Evolutionary conservation across 2,113 vertebrate genomes (phyloP), one percentile per base, ranked within the genome.

Genomic region (Pycnonotus jocosus): DNA sequence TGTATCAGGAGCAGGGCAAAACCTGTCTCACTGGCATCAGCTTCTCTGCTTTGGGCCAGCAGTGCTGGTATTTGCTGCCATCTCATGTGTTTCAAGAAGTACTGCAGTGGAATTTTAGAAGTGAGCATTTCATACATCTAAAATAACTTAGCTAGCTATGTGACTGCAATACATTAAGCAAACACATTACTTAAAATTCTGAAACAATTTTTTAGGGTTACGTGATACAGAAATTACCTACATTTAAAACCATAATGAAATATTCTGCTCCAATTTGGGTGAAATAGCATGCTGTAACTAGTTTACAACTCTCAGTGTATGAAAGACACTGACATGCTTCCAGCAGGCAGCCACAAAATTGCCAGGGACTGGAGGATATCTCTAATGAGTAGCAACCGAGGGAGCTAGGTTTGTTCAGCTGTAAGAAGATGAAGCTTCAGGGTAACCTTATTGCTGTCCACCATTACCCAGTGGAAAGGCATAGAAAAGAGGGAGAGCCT

Each of bases 171-270:
- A n/a, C n/a, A 4, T 37, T 80, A 82, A 69, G 42, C 11, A 86
- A 76, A 83, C 9, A 51, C 0, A 3, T 44, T 77, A 33, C 33
- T 57, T 58, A 42, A 21, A 71, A 42, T 58, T 54, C 17, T 48
- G 62, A 30, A 56, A 80, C 10, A 3, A 23, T 42, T 70, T 87
- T 76, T 77, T 23, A 12, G 17, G 15, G 10, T 50, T 72, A 31
- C 2, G 3, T 21, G 17, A 40, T 47, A 69, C 0, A 0, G 24
- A 53, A 82, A 17, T 38, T 2, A 53, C 21, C 20, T 31, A 13
- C 10, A 40, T 47, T 82, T 40, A 69, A 61, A 76, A 35, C 17
- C 30, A 54, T 40, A 82, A 47, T 27, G 2, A 76, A 54, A 30
- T 19, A 40, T 21, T 54, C 40, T 35, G 21, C n/a, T 69, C 8